A percentile compares a stretch with the other conserved stretches of the same genome.
phyloP scores from a whole-genome alignment of 2,113 vertebrate species.

The Corythoichthys haematopterus region DNA sequence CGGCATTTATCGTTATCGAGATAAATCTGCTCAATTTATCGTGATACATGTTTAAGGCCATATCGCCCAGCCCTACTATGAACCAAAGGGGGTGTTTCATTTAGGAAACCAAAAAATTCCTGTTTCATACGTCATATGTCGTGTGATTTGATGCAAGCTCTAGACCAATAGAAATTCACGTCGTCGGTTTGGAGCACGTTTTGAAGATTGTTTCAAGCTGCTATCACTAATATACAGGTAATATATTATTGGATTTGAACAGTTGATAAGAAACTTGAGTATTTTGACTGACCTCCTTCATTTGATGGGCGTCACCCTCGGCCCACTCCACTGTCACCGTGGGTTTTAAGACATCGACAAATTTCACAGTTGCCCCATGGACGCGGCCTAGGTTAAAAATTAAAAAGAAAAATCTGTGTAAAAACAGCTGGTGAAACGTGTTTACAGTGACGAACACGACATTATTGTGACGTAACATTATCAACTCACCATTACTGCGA shows the following conservation, averaged over 20 bases:
- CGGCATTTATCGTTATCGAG: too few relatives aligned
- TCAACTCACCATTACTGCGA: constrained; percentile 65
- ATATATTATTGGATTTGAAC: not conserved
- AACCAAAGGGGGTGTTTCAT: too few relatives aligned
- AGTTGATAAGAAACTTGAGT: not conserved
- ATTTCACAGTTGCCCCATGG: constrained; percentile 61
- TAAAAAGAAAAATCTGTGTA: not conserved
- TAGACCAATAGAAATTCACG: too few relatives aligned
- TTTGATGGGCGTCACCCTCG: constrained; percentile 47
- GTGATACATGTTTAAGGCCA: too few relatives aligned
- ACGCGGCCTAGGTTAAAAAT: constrained; percentile 56
- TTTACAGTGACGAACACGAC: not conserved
- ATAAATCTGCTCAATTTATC: too few relatives aligned
- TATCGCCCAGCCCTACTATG: too few relatives aligned
- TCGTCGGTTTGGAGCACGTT: too few relatives aligned
- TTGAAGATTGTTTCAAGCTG: too few relatives aligned
- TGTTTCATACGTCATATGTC: too few relatives aligned
- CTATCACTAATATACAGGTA: too few relatives aligned
- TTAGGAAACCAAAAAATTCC: too few relatives aligned
- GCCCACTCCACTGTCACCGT: constrained; percentile 64
- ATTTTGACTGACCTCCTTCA: constrained; percentile 64
- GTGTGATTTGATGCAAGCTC: too few relatives aligned
- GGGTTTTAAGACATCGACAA: constrained; percentile 35
- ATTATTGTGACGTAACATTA: not conserved
- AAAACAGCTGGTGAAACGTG: not conserved